Percentiles rank a stretch among this genome's conserved stretches.
These are phyloP conservation scores for Patiria pectinifera DNA, from an alignment of 53 echinoderm and acorn worm genomes.

Conservation along the genomic window DNA sequence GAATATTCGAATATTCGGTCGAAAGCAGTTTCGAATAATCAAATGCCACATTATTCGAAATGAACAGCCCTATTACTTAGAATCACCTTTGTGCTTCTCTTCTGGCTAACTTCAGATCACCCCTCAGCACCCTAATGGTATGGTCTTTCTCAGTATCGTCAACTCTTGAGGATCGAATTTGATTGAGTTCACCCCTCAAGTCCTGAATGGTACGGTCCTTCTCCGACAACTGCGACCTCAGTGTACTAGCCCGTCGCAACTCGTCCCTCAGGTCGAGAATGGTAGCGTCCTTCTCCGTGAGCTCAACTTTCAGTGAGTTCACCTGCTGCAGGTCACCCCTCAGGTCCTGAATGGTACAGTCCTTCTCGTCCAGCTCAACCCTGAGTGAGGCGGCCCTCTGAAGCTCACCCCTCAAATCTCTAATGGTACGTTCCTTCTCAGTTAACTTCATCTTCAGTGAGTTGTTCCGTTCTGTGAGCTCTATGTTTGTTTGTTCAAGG, in stretches of 20 bases:
- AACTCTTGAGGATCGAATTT: slow-evolving; percentile 5
- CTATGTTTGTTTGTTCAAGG: slow-evolving; percentile 81
- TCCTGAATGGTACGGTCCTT: slow-evolving; percentile 46
- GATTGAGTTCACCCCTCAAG: slow-evolving; percentile 17
- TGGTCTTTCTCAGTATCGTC: slow-evolving; percentile 37
- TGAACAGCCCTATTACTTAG: too few species aligned
- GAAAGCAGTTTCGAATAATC: too few species aligned
- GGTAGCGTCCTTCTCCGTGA: slow-evolving; percentile 39
- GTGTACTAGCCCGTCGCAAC: neutral
- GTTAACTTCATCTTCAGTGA: slow-evolving; percentile 55
- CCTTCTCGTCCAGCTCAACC: slow-evolving; percentile 68
- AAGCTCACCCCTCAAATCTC: slow-evolving; percentile 64
- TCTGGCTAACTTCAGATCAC: slow-evolving; percentile 26
- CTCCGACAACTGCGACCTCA: slow-evolving; percentile 16
- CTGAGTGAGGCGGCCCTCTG: slow-evolving; percentile 9
- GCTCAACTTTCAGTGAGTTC: slow-evolving; percentile 1
- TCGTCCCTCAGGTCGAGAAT: slow-evolving; percentile 39
- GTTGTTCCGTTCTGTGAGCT: slow-evolving; percentile 73
- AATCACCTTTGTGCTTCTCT: slow-evolving; percentile 44
- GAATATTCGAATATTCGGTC: too few species aligned
- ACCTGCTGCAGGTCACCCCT: slow-evolving; percentile 29
- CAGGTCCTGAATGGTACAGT: slow-evolving; percentile 45
- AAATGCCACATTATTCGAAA: too few species aligned
- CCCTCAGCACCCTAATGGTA: slow-evolving; percentile 28
- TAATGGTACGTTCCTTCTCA: slow-evolving; percentile 65